A percentile compares a stretch with the other conserved stretches of the same genome.
Conservation (phyloP, 2,113 vertebrate genomes). For the Apodemus sylvaticus region DNA sequence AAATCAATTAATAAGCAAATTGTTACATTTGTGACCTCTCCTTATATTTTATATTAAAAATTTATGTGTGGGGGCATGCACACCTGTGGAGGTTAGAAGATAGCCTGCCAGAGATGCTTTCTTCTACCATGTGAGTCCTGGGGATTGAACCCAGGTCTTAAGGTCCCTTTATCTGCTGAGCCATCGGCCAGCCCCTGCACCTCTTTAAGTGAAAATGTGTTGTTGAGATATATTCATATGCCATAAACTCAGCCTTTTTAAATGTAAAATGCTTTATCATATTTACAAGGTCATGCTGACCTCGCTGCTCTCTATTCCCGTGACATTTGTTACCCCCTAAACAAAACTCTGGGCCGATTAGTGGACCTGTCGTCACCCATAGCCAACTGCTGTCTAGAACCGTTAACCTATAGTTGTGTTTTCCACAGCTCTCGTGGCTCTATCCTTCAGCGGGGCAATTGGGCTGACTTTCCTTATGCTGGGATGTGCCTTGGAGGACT, state of each 20-base stretch:
- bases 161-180: background rate
- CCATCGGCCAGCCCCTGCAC: background rate
- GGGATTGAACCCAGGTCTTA: background rate
- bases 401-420: constrained; percentile 50
- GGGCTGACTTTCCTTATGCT: constrained; percentile 97
- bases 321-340: background rate
- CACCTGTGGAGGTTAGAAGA: background rate
- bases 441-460: constrained; percentile 96
- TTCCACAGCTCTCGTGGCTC: constrained; percentile 91
- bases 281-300: background rate
- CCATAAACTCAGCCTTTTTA: background rate
- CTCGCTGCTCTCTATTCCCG: background rate
- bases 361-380: background rate
- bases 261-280: background rate
- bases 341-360: background rate
- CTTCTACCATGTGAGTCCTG: background rate
- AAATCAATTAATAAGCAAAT: background rate
- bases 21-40: background rate
- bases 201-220: background rate
- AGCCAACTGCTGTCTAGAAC: background rate
- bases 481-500: constrained; percentile 94
- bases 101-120: background rate
- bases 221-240: background rate
- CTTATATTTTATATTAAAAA: background rate
- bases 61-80: background rate